phyloP scores from a whole-genome alignment of 2,888 invertebrate genomes.

The Danaus chrysippus region DNA sequence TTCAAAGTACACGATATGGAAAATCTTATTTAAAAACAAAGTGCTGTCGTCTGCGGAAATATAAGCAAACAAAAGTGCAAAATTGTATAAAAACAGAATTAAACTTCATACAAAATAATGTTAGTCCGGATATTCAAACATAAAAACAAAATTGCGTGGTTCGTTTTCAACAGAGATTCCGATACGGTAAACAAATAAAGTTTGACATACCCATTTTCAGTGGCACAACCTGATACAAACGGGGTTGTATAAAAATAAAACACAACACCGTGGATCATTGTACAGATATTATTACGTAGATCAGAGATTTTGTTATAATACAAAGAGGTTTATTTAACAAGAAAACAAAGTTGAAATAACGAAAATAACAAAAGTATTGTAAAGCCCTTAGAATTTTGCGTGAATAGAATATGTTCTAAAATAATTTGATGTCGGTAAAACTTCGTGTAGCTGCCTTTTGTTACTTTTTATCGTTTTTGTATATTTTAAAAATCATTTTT shows the following conservation, averaged over 20 bases:
- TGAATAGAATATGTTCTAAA: no score
- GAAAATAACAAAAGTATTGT: no score
- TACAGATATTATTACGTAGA: not conserved
- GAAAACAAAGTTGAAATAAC: not conserved
- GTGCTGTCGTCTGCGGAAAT: no score
- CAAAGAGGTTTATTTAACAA: not conserved
- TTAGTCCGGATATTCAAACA: not conserved
- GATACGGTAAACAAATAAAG: conserved; percentile 7
- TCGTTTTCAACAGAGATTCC: conserved; percentile 2
- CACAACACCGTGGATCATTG: not conserved
- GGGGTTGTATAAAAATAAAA: conserved; percentile 1
- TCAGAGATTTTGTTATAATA: not conserved
- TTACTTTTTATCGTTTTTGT: no score
- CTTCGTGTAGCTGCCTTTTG: no score
- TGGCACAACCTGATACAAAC: conserved; percentile 5
- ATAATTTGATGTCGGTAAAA: no score
- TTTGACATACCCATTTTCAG: not conserved
- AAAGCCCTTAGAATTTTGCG: no score
- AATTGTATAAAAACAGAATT: not conserved
- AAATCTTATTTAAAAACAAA: no score
- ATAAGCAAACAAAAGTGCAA: no score
- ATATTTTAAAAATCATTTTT: no score
- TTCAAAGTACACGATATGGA: no score
- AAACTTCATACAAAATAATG: not conserved
- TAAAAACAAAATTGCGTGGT: conserved; percentile 15